Conservation (phyloP, 1,140 invertebrate species). For the Euschistus heros region DNA sequence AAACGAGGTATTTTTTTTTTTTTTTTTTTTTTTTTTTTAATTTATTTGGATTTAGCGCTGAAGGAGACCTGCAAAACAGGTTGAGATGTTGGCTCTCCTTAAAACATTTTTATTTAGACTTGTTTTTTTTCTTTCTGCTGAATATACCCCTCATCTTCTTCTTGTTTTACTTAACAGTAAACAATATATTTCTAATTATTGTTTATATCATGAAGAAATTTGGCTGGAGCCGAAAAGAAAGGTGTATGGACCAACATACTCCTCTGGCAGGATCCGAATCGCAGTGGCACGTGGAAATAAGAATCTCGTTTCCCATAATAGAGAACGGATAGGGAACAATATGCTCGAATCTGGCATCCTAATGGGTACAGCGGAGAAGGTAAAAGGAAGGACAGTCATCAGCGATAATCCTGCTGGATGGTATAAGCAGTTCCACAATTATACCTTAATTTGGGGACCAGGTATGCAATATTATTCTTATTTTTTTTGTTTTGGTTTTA, state of each 20-base stretch:
- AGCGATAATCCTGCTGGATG: conserved; percentile 34
- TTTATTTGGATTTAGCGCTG: no score
- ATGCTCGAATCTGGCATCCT: conserved; percentile 25
- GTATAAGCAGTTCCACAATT: conserved; percentile 49
- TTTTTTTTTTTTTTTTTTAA: no score
- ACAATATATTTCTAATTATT: neutral
- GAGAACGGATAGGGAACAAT: conserved; percentile 22
- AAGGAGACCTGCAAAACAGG: no score
- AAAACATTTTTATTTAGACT: no score
- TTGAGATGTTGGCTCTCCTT: no score
- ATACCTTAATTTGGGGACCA: conserved; percentile 47
- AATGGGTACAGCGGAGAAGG: conserved; percentile 22
- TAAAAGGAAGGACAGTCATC: conserved; percentile 18
- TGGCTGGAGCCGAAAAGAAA: conserved; percentile 28
- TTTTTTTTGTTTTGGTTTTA: neutral
- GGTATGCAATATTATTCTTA: conserved; percentile 33
- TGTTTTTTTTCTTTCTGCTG: no score
- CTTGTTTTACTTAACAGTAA: neutral
- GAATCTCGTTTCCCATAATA: conserved; percentile 5
- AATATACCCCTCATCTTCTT: neutral
- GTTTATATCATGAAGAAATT: conserved; percentile 20
- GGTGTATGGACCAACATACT: conserved; percentile 27
- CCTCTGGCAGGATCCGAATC: conserved; percentile 28
- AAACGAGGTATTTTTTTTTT: no score
- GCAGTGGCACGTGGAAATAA: conserved; percentile 26